These are phyloP conservation scores for Tolypeutes matacus DNA, from an alignment of 2,797 vertebrate species.

Conservation along the genomic window DNA sequence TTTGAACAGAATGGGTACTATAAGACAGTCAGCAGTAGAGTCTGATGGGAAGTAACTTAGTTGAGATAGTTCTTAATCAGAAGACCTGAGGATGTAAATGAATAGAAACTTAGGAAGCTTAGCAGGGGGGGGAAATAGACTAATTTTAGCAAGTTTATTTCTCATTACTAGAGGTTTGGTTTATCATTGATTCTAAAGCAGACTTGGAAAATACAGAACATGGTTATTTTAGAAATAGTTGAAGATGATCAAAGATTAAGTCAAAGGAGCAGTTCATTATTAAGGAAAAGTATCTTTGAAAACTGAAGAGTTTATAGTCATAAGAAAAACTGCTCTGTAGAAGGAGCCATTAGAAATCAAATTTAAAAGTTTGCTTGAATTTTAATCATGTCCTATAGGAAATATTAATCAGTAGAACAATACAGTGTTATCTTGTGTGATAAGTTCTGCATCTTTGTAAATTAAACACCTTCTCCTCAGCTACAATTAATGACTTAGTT, in stretches of 20 bases:
- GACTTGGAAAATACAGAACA: not conserved
- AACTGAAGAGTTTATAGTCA: not conserved
- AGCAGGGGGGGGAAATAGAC: accelerated
- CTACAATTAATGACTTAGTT: not conserved
- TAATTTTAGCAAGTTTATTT: not conserved
- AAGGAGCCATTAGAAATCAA: conserved; percentile 8
- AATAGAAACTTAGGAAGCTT: not conserved
- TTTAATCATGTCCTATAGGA: not conserved
- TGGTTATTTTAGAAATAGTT: conserved; percentile 22
- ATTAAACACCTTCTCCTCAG: not conserved
- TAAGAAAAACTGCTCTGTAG: not conserved
- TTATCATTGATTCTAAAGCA: not conserved
- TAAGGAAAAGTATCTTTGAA: conserved; percentile 20
- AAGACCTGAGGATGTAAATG: not conserved
- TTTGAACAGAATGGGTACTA: not conserved
- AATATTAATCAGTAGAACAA: not conserved
- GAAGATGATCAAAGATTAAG: not conserved
- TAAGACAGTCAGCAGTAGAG: not conserved
- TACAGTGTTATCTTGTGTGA: not conserved
- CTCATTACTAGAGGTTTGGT: not conserved
- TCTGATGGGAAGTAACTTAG: not conserved
- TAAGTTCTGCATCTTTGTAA: not conserved
- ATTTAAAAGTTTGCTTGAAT: not conserved
- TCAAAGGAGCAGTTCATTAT: not conserved
- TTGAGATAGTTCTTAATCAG: not conserved